Evolutionary conservation across 1,140 invertebrate species (phyloP).

Genomic region (Aphidius ervi): DNA sequence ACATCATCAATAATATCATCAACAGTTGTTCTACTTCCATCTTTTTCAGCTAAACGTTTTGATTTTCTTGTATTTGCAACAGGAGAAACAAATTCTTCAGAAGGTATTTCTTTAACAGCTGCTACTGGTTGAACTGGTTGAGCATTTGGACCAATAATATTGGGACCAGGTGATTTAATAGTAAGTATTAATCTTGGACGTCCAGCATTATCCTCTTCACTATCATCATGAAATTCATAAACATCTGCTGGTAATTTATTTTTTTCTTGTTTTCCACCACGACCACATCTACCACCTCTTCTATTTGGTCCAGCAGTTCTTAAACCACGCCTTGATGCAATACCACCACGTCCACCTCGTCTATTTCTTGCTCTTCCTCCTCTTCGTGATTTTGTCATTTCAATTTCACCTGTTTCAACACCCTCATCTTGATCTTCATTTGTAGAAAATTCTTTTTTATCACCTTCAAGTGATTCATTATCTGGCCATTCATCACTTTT

Average conservation of each 20-base stretch:
- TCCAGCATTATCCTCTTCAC: constrained; percentile 65
- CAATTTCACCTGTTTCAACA: constrained; percentile 43
- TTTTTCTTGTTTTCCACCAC: constrained; percentile 57
- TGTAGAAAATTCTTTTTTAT: constrained; percentile 37
- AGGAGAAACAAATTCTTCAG: constrained; percentile 61
- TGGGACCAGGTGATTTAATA: constrained; percentile 66
- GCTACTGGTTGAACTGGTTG: constrained; percentile 46
- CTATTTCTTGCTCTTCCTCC: constrained; percentile 41
- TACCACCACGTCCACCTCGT: constrained; percentile 56
- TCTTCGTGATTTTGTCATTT: constrained; percentile 40
- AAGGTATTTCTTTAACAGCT: constrained; percentile 57
- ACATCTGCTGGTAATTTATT: constrained; percentile 65
- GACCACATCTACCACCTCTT: constrained; percentile 55
- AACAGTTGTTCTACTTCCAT: constrained; percentile 67
- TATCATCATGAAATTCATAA: constrained; percentile 81
- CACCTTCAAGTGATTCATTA: constrained; percentile 46
- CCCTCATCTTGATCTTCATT: constrained; percentile 47
- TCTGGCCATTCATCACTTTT: constrained; percentile 47
- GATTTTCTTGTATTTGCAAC: constrained; percentile 70
- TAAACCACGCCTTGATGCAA: constrained; percentile 53
- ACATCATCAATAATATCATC: constrained; percentile 86
- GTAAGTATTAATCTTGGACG: constrained; percentile 73
- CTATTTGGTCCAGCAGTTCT: constrained; percentile 36
- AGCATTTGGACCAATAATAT: constrained; percentile 39
- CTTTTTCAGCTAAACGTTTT: constrained; percentile 72